These are phyloP conservation scores for Sogatella furcifera DNA, from an alignment of 1,140 invertebrate species.

Conservation along the genomic window DNA sequence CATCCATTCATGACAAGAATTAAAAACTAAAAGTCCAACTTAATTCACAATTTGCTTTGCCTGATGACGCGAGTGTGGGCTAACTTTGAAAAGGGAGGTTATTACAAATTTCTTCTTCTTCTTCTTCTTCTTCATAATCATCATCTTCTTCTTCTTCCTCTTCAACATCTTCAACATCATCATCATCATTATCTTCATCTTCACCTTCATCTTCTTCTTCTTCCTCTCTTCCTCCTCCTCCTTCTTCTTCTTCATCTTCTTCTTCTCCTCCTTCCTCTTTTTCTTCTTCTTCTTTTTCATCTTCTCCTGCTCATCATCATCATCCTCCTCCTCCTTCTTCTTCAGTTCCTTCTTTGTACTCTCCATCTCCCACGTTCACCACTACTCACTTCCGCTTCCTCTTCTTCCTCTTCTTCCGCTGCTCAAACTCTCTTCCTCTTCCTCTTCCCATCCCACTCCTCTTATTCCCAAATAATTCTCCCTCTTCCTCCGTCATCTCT, in stretches of 20 bases:
- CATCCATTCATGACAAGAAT: no score
- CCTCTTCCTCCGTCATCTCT: neutral
- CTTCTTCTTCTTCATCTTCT: neutral
- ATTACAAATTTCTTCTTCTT: no score
- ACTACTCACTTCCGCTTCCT: neutral
- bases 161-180: neutral
- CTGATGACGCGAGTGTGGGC: no score
- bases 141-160: neutral
- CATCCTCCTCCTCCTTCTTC: neutral
- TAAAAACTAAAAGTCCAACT: no score
- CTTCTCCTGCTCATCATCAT: no score
- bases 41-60: no score
- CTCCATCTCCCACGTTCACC: neutral
- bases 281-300: neutral
- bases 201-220: neutral
- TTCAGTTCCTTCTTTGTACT: neutral
- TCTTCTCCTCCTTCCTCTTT: neutral
- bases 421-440: neutral
- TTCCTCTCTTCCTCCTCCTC: neutral
- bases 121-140: neutral
- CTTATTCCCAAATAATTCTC: neutral
- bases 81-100: no score
- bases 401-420: neutral
- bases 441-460: neutral
- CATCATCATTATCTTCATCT: no score